Base-by-base conservation (phyloP, 1,140 invertebrate species). In the Drosophila kurseongensis region DNA sequence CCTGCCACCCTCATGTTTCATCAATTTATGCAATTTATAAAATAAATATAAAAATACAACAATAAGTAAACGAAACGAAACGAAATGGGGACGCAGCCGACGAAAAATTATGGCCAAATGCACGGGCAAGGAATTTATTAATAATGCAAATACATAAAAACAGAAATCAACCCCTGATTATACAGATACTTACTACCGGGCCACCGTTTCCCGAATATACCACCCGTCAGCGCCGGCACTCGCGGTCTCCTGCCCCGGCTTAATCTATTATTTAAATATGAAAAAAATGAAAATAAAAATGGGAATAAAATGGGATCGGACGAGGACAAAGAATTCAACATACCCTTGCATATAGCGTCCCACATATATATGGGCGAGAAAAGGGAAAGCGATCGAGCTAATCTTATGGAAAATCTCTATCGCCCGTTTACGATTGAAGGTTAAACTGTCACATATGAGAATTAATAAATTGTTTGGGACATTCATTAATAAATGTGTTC, bases 191-290 rank as follows among this genome's bases (percentile, higher is more conserved):
- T 78, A 67, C 77, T 74, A 74, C 69, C 45, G 56, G 35, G 27
- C n/a, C 42, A 48, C 45, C 38, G 45, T 47, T 38, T 23, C 45
- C 52, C 45, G 59, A 44, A 81, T 60, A 72, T 67, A 63, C 80
- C 80, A 80, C 76, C 77, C 63, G 38, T 42, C 62, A 45, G 29
- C 65, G 45, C 54, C 60, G 54, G 10, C 36, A 36, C 47, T 35
- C 42, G 48, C 61, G 40, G 63, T 41, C 69, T 51, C 63, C 74
- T 72, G 75, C 58, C 63, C 60, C 55, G 66, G 59, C 83, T 89
- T 88, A 88, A 88, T 88, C 81, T 88, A 88, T 88, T 88, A 88
- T 88, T 88, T 88, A 88, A 88, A 88, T 88, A 88, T 88, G 80
- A 89, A 89, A 65, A 83, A 81, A 72, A 85, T 81, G 71, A 86